phyloP scores from a whole-genome alignment of 2,797 vertebrate species.

The Chlorospingus flavigularis region DNA sequence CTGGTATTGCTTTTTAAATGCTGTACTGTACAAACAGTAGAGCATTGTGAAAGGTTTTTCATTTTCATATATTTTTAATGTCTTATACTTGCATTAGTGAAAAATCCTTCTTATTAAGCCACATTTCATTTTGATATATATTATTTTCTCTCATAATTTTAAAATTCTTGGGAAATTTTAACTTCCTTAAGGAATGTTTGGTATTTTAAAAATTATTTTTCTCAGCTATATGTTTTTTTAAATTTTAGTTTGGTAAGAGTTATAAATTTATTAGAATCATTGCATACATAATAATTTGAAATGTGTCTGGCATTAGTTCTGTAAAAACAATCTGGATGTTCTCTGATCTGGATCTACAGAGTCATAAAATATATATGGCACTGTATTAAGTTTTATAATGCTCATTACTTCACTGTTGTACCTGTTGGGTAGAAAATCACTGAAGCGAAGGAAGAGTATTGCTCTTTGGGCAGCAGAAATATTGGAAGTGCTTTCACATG shows the following conservation, averaged over 20 bases:
- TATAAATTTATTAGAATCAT: constrained; percentile 10
- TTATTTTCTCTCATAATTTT: neutral
- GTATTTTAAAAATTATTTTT: neutral
- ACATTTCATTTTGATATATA: neutral
- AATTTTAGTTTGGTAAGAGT: neutral
- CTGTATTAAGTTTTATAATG: constrained; percentile 64
- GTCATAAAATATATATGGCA: constrained; percentile 58
- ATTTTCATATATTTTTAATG: neutral
- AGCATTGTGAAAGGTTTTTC: neutral
- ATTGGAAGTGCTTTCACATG: constrained; percentile 45
- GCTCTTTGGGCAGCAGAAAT: constrained; percentile 61
- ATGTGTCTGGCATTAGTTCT: constrained; percentile 29
- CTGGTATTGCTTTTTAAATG: neutral
- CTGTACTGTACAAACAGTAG: neutral
- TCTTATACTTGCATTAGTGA: neutral
- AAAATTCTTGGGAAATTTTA: neutral
- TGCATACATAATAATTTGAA: constrained; percentile 22
- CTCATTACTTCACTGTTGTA: constrained; percentile 52
- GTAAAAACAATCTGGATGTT: constrained; percentile 59
- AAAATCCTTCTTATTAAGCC: neutral
- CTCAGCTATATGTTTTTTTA: neutral
- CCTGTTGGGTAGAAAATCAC: constrained; percentile 59
- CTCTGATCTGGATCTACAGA: constrained; percentile 54
- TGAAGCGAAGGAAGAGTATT: constrained; percentile 22
- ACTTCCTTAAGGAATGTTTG: neutral